Conservation (phyloP, 2,888 invertebrate species). For the Lepidochrysops patricia region DNA sequence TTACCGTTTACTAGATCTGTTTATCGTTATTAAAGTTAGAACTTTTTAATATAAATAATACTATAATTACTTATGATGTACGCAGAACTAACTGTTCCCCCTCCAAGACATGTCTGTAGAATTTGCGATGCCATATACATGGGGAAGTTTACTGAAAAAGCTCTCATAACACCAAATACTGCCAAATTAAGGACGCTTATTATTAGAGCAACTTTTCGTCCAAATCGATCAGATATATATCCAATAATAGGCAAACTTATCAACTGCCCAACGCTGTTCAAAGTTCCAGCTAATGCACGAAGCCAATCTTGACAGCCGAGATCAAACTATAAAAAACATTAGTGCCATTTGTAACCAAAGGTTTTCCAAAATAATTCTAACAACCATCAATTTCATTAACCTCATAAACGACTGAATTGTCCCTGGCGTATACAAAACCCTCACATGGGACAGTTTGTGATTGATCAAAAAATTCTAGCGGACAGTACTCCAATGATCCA, state of each 20-base stretch:
- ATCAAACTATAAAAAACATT: slow-evolving; percentile 71
- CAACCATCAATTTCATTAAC: slow-evolving; percentile 22
- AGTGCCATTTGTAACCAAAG: too few relatives aligned
- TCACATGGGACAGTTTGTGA: slow-evolving; percentile 24
- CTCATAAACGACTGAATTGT: slow-evolving; percentile 33
- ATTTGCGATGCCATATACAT: slow-evolving; percentile 71
- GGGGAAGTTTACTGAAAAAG: slow-evolving; percentile 71
- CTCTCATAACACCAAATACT: slow-evolving; percentile 65
- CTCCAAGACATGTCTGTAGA: slow-evolving; percentile 67
- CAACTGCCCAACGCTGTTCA: slow-evolving; percentile 77
- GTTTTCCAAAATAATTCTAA: slow-evolving; percentile 1
- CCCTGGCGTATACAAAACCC: slow-evolving; percentile 27
- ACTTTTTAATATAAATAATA: background rate
- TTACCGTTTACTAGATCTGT: too few relatives aligned
- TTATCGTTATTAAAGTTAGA: too few relatives aligned
- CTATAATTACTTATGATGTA: slow-evolving; percentile 49
- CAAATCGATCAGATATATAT: slow-evolving; percentile 75
- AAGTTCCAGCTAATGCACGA: slow-evolving; percentile 77
- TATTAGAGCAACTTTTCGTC: slow-evolving; percentile 49
- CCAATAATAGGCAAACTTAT: slow-evolving; percentile 77
- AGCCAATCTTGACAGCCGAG: slow-evolving; percentile 77
- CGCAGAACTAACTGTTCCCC: slow-evolving; percentile 69
- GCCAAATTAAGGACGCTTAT: slow-evolving; percentile 42
- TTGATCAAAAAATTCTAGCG: slow-evolving; percentile 37
- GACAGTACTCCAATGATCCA: slow-evolving; percentile 32